Evolutionary conservation across 2,888 invertebrate genomes (phyloP).

Genomic region (Rhaphigaster nebulosa): DNA sequence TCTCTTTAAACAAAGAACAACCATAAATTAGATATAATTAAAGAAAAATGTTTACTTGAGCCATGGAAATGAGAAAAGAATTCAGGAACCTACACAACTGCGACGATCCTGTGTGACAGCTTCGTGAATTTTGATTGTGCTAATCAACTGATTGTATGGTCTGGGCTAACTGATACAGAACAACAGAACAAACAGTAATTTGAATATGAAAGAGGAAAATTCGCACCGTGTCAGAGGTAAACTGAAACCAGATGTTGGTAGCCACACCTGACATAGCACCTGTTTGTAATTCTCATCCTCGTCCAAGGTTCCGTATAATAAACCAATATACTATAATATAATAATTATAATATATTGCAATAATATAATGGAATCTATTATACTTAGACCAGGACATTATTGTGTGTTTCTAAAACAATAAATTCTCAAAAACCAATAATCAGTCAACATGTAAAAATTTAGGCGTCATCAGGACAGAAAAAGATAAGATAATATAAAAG

Average conservation of each 20-base stretch:
- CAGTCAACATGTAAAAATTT: too few species aligned
- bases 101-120: neutral
- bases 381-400: too few species aligned
- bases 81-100: neutral
- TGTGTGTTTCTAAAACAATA: too few species aligned
- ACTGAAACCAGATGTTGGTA: neutral
- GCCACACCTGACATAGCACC: constrained; percentile 9
- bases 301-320: neutral
- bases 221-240: constrained; percentile 1
- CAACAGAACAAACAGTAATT: constrained; percentile 14
- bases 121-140: neutral
- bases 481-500: too few species aligned
- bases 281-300: neutral
- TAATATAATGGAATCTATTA: neutral
- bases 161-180: neutral
- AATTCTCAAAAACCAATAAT: too few species aligned
- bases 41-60: neutral
- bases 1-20: too few species aligned
- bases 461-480: too few species aligned
- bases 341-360: neutral
- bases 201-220: constrained; percentile 26
- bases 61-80: neutral
- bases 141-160: neutral
- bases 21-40: too few species aligned
- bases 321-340: neutral